Evolutionary conservation across 2,888 invertebrate species (phyloP), one percentile per base, ranked within the genome.

Genomic region (Cinara cedri): DNA sequence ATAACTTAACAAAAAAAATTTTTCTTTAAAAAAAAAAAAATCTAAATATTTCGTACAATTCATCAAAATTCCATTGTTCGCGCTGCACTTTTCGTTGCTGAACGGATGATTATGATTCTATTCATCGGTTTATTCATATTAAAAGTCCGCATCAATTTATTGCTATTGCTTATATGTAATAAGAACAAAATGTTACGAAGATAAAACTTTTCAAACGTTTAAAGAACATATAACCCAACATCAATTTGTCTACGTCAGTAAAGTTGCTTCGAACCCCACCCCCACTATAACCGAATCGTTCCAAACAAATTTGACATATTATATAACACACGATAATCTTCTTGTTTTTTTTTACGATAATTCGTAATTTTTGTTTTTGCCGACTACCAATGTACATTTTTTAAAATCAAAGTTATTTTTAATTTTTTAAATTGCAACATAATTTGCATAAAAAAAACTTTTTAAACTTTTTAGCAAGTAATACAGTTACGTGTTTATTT

Each of bases 41-140:
- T 66, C 19, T 11, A 74, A 63, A 72, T 72, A 51, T 74, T 74
- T 51, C 63, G n/a, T 42, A 42, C 63, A 8, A 70, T 54, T 42
- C 42, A 54, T 63, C 63, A 63, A 42, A 74, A 74, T 63, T 21
- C 63, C 21, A 11, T 74, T 63, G 74, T 74, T 42, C 51, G 42
- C 1, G n/a, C 51, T 14, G 21, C 19, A 49, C 49, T 26, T 26
- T 44, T 49, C 44, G 60, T 62, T 9, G 11, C 21, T 3, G 26
- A 21, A 54, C 63, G 16, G 51, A 74, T 51, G 51, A 54, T 74
- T 74, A 74, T 16, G 51, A 42, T 63, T 63, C 21, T 19, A 74
- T 74, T 74, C 74, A 63, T 21, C 63, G 11, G 34, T 34, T 62
- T 42, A 11, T 51, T 51, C 42, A 34, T 51, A 63, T 63, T 42